phyloP scores from a whole-genome alignment of 1,140 invertebrate genomes.

The Sycophila sp. region DNA sequence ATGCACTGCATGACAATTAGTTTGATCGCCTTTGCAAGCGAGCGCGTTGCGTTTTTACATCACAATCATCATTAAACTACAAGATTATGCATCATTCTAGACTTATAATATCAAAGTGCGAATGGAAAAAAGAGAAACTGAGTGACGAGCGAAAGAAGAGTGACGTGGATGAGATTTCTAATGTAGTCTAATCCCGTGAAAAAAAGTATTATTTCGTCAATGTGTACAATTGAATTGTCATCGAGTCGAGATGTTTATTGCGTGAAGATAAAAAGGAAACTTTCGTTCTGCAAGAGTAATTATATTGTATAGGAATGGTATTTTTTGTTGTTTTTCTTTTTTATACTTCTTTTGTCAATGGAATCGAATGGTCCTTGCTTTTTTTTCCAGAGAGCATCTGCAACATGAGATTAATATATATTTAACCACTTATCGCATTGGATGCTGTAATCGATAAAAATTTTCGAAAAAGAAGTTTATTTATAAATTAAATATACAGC shows the following conservation, averaged over 20 bases:
- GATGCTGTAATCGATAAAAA: constrained; percentile 56
- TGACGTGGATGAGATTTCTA: constrained; percentile 44
- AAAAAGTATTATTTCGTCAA: constrained; percentile 62
- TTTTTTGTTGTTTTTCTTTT: constrained; percentile 31
- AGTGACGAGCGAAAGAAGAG: constrained; percentile 6
- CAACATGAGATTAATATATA: constrained; percentile 61
- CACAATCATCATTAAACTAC: constrained; percentile 46
- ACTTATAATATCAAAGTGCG: constrained; percentile 47
- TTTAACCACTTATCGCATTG: constrained; percentile 56
- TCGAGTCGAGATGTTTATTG: constrained; percentile 40
- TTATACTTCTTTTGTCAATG: constrained; percentile 43
- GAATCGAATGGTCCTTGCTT: constrained; percentile 39
- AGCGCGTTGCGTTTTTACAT: constrained; percentile 51
- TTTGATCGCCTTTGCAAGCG: constrained; percentile 42
- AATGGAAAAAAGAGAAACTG: constrained; percentile 35
- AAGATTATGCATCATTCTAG: constrained; percentile 35
- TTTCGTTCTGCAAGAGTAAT: constrained; percentile 41
- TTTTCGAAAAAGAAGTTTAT: constrained; percentile 54
- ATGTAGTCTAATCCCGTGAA: constrained; percentile 51
- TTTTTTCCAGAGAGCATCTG: constrained; percentile 41
- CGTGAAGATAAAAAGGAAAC: constrained; percentile 32
- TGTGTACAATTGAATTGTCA: constrained; percentile 59
- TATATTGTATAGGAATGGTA: constrained; percentile 41
- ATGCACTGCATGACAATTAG: constrained; percentile 49
- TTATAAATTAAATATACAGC: constrained; percentile 58